Evolutionary conservation across 1,140 invertebrate species (phyloP), one percentile per base, ranked within the genome.

Genomic region (Pissodes strobi): DNA sequence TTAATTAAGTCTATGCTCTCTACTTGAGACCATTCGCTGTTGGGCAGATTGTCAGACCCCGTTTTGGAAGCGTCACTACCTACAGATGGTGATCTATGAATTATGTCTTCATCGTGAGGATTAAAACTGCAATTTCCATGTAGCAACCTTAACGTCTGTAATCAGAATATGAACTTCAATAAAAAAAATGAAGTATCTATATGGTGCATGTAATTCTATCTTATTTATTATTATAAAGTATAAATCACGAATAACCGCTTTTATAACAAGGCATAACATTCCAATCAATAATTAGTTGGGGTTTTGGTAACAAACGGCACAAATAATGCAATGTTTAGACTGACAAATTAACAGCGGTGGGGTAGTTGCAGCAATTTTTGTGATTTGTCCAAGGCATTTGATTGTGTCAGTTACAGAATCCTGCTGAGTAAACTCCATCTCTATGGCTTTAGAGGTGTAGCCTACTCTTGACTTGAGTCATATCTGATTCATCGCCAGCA

Each of bases 1-100:
- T 97, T 97, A 19, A 95, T 87, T 53, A 98, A 82, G 75, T 97
- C 94, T 69, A 98, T 95, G 60, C 93, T 91, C 85, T 98, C 95
- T 70, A 97, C 91, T 82, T 97, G 94, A 19, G 92, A 93, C 92
- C 94, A 98, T 81, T 97, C 94, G 68, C 93, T 93, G 73, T 88
- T 87, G 74, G 93, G 89, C 79, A 86, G 83, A 56, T 88, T 85
- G 79, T 93, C 89, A 67, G 87, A 87, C 70, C 82, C 84, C 69
- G 85, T 83, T 72, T 90, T 86, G 15, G 89, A 90, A 60, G 86
- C 84, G 79, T 91, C 88, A 78, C 87, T 90, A 68, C 88, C 82
- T 55, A 86, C 84, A 66, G 86, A 87, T 41, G 87, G 85, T 67
- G 86, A 86, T 65, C 85, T 80, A 72, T 88, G 85, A 67, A 78